A percentile compares a stretch with the other conserved stretches of the same genome.
These are phyloP conservation scores for Sternotherus odoratus DNA, from an alignment of 2,797 vertebrate genomes.

Conservation along the genomic window DNA sequence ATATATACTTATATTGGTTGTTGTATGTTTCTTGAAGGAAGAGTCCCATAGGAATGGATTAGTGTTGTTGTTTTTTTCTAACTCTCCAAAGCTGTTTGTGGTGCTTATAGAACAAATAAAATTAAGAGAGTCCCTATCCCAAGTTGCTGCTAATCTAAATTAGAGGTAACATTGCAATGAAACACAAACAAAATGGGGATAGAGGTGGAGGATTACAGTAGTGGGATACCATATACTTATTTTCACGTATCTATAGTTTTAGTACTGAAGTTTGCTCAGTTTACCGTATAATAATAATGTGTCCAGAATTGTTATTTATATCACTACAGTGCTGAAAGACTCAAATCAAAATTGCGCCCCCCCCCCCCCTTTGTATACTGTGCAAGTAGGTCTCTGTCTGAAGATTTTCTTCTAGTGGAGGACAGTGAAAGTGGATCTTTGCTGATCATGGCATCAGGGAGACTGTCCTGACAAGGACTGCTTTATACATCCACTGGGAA, in stretches of 20 bases:
- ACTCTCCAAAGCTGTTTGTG: neutral
- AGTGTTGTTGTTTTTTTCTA: neutral
- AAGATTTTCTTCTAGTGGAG: neutral
- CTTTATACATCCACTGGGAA: neutral
- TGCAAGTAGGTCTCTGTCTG: neutral
- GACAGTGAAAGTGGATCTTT: neutral
- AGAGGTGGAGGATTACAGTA: neutral
- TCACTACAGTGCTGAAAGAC: neutral
- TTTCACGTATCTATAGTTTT: neutral
- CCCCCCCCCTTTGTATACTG: neutral
- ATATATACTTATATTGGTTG: accelerated
- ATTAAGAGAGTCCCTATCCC: neutral
- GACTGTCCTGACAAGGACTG: neutral
- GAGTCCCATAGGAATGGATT: neutral
- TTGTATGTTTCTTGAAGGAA: neutral
- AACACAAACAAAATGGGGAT: neutral
- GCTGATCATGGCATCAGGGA: neutral
- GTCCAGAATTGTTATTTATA: neutral
- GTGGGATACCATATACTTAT: neutral
- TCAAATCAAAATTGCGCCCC: neutral
- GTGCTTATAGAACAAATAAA: neutral
- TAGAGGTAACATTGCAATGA: neutral
- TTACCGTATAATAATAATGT: neutral
- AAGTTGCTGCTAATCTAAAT: neutral
- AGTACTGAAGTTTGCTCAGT: neutral